Evolutionary conservation across 2,888 invertebrate species (phyloP).

Genomic region (Calephelis perditalis): DNA sequence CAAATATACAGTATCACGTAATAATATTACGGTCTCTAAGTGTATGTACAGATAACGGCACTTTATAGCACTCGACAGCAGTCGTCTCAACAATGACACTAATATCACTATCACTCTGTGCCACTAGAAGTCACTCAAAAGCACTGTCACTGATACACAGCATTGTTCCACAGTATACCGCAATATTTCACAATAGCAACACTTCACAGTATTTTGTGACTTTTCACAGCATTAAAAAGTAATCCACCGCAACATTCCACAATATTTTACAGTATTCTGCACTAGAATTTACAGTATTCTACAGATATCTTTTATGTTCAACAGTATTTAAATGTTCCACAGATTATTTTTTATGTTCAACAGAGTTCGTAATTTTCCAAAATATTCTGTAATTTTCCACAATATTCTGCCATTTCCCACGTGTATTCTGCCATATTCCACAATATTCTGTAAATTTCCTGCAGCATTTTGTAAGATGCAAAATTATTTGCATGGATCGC

Average conservation of each 20-base stretch:
- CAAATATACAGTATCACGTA: not conserved
- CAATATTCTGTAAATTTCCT: not conserved
- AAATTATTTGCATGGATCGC: too few relatives aligned
- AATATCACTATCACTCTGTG: slow-evolving; percentile 1
- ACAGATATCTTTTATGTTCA: not conserved
- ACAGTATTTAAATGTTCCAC: not conserved
- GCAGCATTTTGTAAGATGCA: not conserved
- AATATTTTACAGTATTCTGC: not conserved
- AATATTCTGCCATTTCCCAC: not conserved
- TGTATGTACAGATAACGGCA: slow-evolving; percentile 10
- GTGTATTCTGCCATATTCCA: not conserved
- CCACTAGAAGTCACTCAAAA: not conserved
- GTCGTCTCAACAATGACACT: slow-evolving; percentile 1
- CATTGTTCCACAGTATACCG: not conserved
- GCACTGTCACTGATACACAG: not conserved
- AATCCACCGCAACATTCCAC: too few relatives aligned
- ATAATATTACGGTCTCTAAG: slow-evolving; percentile 1
- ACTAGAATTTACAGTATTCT: not conserved
- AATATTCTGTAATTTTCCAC: not conserved
- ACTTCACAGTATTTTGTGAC: slow-evolving; percentile 6
- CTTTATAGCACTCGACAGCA: slow-evolving; percentile 8
- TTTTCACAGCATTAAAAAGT: too few relatives aligned
- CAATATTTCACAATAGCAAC: too few relatives aligned
- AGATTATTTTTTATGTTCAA: not conserved
- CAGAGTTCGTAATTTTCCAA: not conserved